Percentiles rank a stretch among this genome's conserved stretches.
phyloP scores from a whole-genome alignment of 2,797 vertebrate genomes.

The Pelodytes ibericus region DNA sequence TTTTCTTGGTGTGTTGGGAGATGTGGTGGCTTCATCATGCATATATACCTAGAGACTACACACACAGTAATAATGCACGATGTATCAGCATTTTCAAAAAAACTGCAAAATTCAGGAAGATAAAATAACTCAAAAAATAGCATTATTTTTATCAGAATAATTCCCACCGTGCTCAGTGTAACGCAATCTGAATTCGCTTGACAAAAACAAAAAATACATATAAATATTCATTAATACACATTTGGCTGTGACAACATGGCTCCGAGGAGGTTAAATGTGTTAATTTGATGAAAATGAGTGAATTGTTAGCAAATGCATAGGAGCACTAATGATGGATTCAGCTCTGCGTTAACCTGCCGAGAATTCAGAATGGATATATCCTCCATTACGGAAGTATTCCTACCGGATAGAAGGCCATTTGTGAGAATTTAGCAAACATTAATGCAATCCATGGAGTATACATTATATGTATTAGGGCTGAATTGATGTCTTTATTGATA shows the following conservation, averaged over 20 bases:
- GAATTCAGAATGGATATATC: slow-evolving; percentile 24
- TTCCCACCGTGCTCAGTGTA: background rate
- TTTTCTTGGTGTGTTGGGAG: too few relatives aligned
- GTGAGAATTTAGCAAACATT: slow-evolving; percentile 28
- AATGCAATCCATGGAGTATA: background rate
- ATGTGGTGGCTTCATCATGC: too few relatives aligned
- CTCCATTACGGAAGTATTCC: slow-evolving; percentile 50
- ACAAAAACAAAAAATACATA: slow-evolving; percentile 4
- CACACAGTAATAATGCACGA: too few relatives aligned
- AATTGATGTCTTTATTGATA: slow-evolving; percentile 23
- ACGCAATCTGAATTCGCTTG: background rate
- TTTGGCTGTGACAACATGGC: slow-evolving; percentile 4
- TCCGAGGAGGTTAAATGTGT: slow-evolving; percentile 36
- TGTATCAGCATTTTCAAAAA: too few relatives aligned
- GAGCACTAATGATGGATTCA: slow-evolving; percentile 29
- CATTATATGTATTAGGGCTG: slow-evolving; percentile 4
- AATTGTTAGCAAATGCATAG: slow-evolving; percentile 39
- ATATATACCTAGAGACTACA: too few relatives aligned
- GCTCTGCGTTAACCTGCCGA: slow-evolving; percentile 19
- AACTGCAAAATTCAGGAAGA: too few relatives aligned
- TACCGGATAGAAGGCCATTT: slow-evolving; percentile 40
- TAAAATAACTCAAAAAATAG: too few relatives aligned
- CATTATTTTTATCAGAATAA: too few relatives aligned
- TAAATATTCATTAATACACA: background rate
- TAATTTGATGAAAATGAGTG: slow-evolving; percentile 44